Evolutionary conservation across 2,888 invertebrate genomes (phyloP).

Genomic region (Lepidochitona cinerea): DNA sequence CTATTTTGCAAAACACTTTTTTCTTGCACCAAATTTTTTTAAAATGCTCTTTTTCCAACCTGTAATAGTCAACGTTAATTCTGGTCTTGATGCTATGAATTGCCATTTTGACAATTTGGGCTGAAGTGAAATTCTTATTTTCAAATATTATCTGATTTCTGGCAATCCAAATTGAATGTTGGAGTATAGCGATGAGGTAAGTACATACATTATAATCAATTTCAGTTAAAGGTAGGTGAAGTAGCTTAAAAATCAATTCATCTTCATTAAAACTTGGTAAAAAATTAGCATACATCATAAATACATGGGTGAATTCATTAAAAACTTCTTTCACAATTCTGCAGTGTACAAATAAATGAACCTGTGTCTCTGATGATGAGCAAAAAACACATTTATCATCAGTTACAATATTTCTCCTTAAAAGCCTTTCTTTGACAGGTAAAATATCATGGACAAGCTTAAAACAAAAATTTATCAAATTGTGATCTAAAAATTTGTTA

Average conservation of each 20-base stretch:
- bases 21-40: background rate
- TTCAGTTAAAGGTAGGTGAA: background rate
- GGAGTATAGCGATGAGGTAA: background rate
- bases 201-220: background rate
- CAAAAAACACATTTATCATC: constrained; percentile 2
- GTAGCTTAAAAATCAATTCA: background rate
- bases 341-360: background rate
- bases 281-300: background rate
- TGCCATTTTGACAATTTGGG: background rate
- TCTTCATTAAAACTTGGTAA: background rate
- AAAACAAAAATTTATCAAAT: background rate
- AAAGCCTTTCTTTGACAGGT: no score
- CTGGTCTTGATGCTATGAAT: background rate
- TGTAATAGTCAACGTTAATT: background rate
- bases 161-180: background rate
- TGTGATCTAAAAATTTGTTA: background rate
- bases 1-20: background rate
- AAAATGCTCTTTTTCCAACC: background rate
- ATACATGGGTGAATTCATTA: background rate
- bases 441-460: background rate
- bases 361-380: background rate
- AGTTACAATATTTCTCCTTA: no score
- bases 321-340: background rate
- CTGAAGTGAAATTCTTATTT: background rate
- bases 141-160: background rate